These are phyloP conservation scores for Bradysia coprophila DNA, from an alignment of 1,140 invertebrate genomes.

Conservation along the genomic window DNA sequence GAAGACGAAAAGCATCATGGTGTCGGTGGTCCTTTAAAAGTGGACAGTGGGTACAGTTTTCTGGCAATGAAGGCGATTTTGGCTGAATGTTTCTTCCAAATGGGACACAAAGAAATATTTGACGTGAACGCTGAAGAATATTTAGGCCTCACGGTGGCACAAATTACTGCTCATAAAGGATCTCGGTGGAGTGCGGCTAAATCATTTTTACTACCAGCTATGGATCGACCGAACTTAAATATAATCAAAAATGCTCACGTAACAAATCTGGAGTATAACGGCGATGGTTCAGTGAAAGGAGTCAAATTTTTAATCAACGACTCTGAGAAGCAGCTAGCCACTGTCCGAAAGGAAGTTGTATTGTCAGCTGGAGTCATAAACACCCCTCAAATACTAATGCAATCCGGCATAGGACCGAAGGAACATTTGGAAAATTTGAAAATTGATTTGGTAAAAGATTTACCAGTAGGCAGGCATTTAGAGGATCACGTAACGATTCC, in stretches of 20 bases:
- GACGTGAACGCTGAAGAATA: constrained; percentile 8
- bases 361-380: constrained; percentile 47
- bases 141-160: constrained; percentile 20
- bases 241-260: constrained; percentile 31
- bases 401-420: constrained; percentile 54
- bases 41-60: not conserved
- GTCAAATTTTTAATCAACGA: constrained; percentile 13
- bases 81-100: constrained; percentile 49
- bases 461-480: constrained; percentile 41
- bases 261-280: constrained; percentile 20
- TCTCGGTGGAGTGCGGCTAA: constrained; percentile 33
- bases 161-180: constrained; percentile 25
- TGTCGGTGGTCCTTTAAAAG: not conserved
- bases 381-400: constrained; percentile 47
- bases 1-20: not conserved
- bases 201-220: constrained; percentile 31
- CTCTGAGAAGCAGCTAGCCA: constrained; percentile 21
- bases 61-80: not conserved
- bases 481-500: constrained; percentile 35
- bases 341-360: constrained; percentile 42
- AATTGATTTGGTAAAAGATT: constrained; percentile 34
- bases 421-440: constrained; percentile 40
- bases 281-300: constrained; percentile 5
- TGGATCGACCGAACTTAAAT: constrained; percentile 31
- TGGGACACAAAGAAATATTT: constrained; percentile 36